These are phyloP conservation scores for Vulpes ferrilata DNA, from an alignment of 2,113 vertebrate species.

Conservation along the genomic window DNA sequence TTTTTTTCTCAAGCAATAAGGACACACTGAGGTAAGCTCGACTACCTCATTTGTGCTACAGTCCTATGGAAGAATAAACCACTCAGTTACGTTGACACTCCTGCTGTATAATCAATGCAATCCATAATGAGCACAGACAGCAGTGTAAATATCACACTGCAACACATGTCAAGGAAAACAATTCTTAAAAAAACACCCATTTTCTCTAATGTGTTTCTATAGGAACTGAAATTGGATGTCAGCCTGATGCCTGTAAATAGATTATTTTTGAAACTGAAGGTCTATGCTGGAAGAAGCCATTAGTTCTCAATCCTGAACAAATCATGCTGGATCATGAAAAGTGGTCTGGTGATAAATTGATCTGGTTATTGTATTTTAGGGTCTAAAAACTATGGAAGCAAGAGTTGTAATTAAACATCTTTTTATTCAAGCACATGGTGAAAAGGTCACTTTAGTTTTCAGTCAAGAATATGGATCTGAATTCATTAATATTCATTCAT, in stretches of 20 bases:
- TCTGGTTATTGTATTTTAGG: neutral
- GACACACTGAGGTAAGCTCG: neutral
- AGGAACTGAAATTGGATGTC: conserved; percentile 68
- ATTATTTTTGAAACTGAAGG: conserved; percentile 57
- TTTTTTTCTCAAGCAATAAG: conserved; percentile 33
- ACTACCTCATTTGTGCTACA: neutral
- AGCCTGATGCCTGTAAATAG: conserved; percentile 46
- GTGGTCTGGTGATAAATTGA: conserved; percentile 29
- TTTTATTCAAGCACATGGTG: conserved; percentile 57
- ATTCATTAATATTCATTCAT: conserved; percentile 48
- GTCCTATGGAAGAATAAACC: neutral
- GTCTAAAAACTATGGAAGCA: conserved; percentile 54
- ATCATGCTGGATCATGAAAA: neutral
- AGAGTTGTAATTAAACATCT: conserved; percentile 49
- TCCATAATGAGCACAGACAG: neutral
- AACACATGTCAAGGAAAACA: conserved; percentile 51
- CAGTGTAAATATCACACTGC: conserved; percentile 44
- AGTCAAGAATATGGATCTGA: conserved; percentile 55
- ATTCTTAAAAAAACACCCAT: conserved; percentile 46
- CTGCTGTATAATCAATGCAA: conserved; percentile 47
- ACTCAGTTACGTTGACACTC: neutral
- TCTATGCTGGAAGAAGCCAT: conserved; percentile 18
- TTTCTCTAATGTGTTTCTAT: conserved; percentile 62
- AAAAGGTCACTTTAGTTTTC: conserved; percentile 60
- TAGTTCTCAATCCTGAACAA: conserved; percentile 53